phyloP scores from a whole-genome alignment of 2,113 vertebrate genomes.

The Pterocles gutturalis region DNA sequence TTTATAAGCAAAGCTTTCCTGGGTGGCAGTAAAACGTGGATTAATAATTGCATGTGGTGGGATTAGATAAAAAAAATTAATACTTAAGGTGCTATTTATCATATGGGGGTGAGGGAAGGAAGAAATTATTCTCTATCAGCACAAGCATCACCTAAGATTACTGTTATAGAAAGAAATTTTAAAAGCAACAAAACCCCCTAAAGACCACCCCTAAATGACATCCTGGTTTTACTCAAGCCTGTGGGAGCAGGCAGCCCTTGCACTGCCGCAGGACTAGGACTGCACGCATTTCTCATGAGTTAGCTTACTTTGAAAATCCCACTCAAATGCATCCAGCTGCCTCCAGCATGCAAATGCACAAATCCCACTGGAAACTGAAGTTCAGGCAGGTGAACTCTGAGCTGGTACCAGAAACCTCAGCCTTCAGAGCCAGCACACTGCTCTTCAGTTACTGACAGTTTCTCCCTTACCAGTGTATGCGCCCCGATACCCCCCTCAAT shows the following conservation, averaged over 20 bases:
- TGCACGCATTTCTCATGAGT: background rate
- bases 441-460: background rate
- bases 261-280: background rate
- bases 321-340: background rate
- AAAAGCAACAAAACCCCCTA: background rate
- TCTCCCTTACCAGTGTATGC: background rate
- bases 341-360: background rate
- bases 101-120: background rate
- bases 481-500: background rate
- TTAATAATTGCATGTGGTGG: background rate
- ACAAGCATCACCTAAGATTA: background rate
- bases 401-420: background rate
- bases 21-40: background rate
- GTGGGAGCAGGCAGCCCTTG: background rate
- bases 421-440: background rate
- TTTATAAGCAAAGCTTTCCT: background rate
- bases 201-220: background rate
- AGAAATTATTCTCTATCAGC: background rate
- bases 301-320: background rate
- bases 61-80: background rate
- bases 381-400: background rate
- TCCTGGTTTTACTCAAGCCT: background rate
- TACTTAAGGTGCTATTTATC: background rate
- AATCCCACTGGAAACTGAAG: background rate
- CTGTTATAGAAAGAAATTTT: background rate